Evolutionary conservation across 2,888 invertebrate species (phyloP).

Genomic region (Dasysyrphus albostriatus): DNA sequence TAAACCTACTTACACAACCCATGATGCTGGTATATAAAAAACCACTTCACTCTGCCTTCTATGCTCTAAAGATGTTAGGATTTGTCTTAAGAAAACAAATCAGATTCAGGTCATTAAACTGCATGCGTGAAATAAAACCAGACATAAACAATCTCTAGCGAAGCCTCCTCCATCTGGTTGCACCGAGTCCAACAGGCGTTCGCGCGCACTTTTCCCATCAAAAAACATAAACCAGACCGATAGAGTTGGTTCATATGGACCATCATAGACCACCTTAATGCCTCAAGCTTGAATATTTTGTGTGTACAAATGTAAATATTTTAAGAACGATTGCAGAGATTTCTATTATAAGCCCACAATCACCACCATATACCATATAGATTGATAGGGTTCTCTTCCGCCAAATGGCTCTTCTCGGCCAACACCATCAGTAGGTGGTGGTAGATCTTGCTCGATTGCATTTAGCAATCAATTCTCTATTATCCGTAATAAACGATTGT

Average conservation of each 20-base stretch:
- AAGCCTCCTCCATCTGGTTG: conserved; percentile 39
- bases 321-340: conserved; percentile 46
- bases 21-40: conserved; percentile 30
- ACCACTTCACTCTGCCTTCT: conserved; percentile 52
- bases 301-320: conserved; percentile 27
- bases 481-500: conserved; percentile 50
- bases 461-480: conserved; percentile 24
- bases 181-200: conserved; percentile 39
- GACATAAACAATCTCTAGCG: conserved; percentile 65
- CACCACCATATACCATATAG: conserved; percentile 20
- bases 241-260: conserved; percentile 22
- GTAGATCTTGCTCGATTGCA: conserved; percentile 41
- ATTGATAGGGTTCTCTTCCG: conserved; percentile 61
- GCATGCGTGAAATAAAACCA: conserved; percentile 69
- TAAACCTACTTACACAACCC: conserved; percentile 40
- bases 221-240: conserved; percentile 44
- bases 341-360: conserved; percentile 52
- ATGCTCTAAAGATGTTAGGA: conserved; percentile 39
- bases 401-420: conserved; percentile 54
- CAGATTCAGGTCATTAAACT: conserved; percentile 74
- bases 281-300: conserved; percentile 37
- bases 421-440: conserved; percentile 41
- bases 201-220: conserved; percentile 61
- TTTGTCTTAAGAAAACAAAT: conserved; percentile 55
- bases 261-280: conserved; percentile 54